Conservation (phyloP, 2,888 invertebrate species). For the Catocala sponsa region DNA sequence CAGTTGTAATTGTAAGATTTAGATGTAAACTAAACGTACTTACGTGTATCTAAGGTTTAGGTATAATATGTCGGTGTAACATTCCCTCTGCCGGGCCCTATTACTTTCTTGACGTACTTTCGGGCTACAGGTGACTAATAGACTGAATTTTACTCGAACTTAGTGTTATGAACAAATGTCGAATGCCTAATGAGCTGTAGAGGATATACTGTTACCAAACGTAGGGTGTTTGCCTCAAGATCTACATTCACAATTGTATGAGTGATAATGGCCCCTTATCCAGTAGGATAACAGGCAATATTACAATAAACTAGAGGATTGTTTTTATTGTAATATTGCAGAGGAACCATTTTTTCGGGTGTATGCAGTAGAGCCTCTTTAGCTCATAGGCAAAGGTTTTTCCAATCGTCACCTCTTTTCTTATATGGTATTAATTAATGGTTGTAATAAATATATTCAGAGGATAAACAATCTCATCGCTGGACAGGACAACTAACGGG, state of each 20-base stretch:
- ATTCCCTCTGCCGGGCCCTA: conserved; percentile 42
- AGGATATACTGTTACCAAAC: not conserved
- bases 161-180: conserved; percentile 33
- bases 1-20: conserved; percentile 40
- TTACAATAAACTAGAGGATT: too few relatives aligned
- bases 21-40: conserved; percentile 42
- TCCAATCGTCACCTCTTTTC: conserved; percentile 14
- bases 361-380: not conserved
- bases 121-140: conserved; percentile 37
- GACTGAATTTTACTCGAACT: conserved; percentile 48
- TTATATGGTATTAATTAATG: conserved; percentile 15
- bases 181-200: conserved; percentile 10
- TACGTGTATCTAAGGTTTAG: conserved; percentile 41
- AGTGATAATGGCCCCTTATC: not conserved
- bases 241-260: not conserved
- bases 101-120: conserved; percentile 21
- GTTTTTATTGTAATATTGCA: too few relatives aligned
- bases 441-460: conserved; percentile 32
- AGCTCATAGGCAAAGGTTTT: conserved; percentile 4
- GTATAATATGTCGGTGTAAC: conserved; percentile 31
- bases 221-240: not conserved
- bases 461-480: conserved; percentile 49
- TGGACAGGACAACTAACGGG: conserved; percentile 41
- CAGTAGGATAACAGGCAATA: not conserved
- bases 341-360: too few relatives aligned